Base-by-base conservation (phyloP, 2,888 invertebrate genomes). In the Nephrotoma appendiculata region DNA sequence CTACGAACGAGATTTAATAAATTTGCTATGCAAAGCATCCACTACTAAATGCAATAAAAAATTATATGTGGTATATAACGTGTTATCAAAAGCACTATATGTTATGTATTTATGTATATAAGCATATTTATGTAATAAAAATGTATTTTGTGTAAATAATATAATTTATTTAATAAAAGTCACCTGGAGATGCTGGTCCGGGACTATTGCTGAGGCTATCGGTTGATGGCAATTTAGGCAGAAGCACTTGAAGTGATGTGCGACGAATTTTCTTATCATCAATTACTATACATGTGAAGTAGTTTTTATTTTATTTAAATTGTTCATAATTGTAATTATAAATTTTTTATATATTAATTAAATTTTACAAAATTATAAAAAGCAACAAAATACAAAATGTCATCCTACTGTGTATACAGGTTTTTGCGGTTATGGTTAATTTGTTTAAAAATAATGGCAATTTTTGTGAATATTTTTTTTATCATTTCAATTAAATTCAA, bases 141-240 rank as follows among this genome's bases (percentile, higher is more conserved):
- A 86, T 15, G 84, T 15, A 83, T 52, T 87, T 87, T 85, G 87
- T 87, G 48, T 88, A 87, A n/a, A n/a, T 83, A 88, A 88, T 88
- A 87, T 42, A 87, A 88, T 84, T 86, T 31, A 31, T 31, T 31
- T 31, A 31, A 44, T 44, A 44, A 71, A 71, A 87, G 87, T 92
- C 92, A 93, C 93, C 93, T 91, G 93, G 93, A 89, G 93, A 93
- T 89, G 92, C 92, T 89, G 93, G 93, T 89, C 92, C 93, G 89
- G 93, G 93, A 90, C 93, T 93, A 91, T 93, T 93, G 91, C 92
- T 93, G 89, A 94, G 91, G 89, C 93, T 93, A 90, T 94, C 94
- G 89, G 91, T 92, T 88, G 94, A 93, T 88, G 93, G 92, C 89
- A 93, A 91, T 91, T 93, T 93, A 89, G 93, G 93, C 89, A 93